Conservation (phyloP, 2,113 vertebrate genomes). For the Coryphaenoides rupestris region DNA sequence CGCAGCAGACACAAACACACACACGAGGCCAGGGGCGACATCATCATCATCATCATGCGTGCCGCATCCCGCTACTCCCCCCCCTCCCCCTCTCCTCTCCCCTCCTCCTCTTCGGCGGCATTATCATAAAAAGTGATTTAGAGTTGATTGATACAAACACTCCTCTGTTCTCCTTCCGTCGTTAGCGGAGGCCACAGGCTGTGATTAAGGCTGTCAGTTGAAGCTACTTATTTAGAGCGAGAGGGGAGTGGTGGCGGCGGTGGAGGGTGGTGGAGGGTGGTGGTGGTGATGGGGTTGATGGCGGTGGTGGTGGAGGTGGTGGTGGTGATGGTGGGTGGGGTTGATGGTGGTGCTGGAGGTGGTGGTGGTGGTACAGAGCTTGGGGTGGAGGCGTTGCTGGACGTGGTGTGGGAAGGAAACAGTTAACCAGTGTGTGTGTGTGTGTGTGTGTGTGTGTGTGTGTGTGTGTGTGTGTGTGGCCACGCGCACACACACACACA, state of each 20-base stretch:
- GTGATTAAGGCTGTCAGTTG: conserved; percentile 99
- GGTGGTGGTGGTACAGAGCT: conserved; percentile 38
- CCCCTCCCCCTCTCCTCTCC: no score
- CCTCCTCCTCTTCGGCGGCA: conserved; percentile 55
- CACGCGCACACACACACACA: no score
- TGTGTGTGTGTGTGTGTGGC: no score
- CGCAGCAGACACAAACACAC: conserved; percentile 35
- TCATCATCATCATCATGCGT: conserved; percentile 90
- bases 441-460: no score
- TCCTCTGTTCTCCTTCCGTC: conserved; percentile 94
- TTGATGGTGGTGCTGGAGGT: no score
- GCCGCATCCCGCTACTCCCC: conserved; percentile 85
- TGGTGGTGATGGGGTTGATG: no score
- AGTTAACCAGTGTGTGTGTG: no score
- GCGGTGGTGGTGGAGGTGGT: no score
- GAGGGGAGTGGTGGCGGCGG: conserved; percentile 49
- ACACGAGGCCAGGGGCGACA: no score
- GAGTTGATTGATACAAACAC: conserved; percentile 99
- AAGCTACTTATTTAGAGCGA: conserved; percentile 92
- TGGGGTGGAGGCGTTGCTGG: conserved; percentile 37
- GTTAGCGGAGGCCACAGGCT: conserved; percentile 98
- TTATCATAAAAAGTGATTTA: conserved; percentile 99
- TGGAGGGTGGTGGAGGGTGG: conserved; percentile 17
- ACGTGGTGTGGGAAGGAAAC: no score
- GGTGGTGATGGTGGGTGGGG: no score